phyloP scores from a whole-genome alignment of 2,888 invertebrate genomes.

The Philopedon plagiatum region DNA sequence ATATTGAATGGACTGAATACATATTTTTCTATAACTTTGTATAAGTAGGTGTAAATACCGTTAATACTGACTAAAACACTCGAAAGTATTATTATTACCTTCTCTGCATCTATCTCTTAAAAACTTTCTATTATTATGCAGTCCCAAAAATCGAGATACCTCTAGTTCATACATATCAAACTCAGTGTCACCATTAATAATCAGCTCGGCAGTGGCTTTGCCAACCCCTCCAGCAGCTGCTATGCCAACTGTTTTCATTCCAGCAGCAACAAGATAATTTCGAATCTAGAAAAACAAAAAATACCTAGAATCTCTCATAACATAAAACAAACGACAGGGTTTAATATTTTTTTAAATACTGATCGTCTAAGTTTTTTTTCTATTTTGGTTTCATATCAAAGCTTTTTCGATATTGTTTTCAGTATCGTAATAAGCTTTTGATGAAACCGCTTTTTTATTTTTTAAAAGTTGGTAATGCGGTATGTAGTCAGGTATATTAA shows the following conservation, averaged over 20 bases:
- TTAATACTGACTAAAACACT: no score
- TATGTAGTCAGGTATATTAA: no score
- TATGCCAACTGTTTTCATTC: constrained; percentile 97
- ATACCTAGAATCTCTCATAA: neutral
- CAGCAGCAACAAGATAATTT: constrained; percentile 94
- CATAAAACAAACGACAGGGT: neutral
- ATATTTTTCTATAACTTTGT: neutral
- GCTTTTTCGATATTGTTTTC: no score
- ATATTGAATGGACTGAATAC: neutral
- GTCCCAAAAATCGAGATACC: constrained; percentile 89
- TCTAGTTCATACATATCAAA: constrained; percentile 92
- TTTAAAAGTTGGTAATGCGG: no score
- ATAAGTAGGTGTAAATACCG: no score
- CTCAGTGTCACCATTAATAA: constrained; percentile 84
- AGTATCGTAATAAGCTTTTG: no score
- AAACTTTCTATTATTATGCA: constrained; percentile 96
- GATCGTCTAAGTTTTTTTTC: no score
- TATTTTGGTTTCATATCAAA: no score
- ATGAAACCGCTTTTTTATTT: no score
- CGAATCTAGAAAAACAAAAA: constrained; percentile 74
- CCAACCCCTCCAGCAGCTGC: constrained; percentile 97
- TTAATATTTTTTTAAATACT: neutral
- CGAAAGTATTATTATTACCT: no score
- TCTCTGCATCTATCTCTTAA: constrained; percentile 92
- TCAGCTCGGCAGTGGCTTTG: constrained; percentile 88